Evolutionary conservation across 2,797 vertebrate genomes (phyloP).

Genomic region (Pipistrellus pygmaeus): DNA sequence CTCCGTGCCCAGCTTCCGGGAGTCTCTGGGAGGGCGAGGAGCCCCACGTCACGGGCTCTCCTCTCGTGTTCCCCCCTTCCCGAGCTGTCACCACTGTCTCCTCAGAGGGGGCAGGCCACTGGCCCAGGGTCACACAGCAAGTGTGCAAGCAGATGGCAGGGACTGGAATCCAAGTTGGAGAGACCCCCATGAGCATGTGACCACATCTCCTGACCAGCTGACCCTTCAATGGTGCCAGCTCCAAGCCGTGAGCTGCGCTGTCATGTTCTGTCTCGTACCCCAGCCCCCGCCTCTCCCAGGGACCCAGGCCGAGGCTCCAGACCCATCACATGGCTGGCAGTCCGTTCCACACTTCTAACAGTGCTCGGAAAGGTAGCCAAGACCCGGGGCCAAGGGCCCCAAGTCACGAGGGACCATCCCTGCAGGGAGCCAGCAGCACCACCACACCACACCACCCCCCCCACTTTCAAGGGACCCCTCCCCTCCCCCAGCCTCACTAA

Average conservation of each 20-base stretch:
- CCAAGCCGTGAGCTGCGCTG: background rate
- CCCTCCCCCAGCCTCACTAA: slow-evolving; percentile 43
- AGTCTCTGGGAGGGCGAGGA: too few relatives aligned
- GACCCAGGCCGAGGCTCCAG: background rate
- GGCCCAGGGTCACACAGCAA: background rate
- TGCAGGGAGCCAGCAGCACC: background rate
- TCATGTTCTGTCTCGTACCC: fast-evolving
- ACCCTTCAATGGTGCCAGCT: background rate
- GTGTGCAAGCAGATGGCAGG: background rate
- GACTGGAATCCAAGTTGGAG: background rate
- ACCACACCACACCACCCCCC: background rate
- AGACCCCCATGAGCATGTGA: fast-evolving
- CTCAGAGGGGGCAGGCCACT: background rate
- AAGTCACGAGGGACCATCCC: background rate
- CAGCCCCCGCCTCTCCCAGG: background rate
- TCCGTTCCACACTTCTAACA: background rate
- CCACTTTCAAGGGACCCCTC: background rate
- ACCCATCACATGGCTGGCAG: fast-evolving
- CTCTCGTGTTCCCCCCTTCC: too few relatives aligned
- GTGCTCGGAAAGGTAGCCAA: background rate
- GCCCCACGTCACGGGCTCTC: background rate
- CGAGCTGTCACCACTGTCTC: background rate
- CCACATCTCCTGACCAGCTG: too few relatives aligned
- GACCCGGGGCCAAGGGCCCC: background rate
- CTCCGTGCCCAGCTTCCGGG: background rate